phyloP scores from a whole-genome alignment of 2,113 vertebrate species.

The Propithecus coquereli region DNA sequence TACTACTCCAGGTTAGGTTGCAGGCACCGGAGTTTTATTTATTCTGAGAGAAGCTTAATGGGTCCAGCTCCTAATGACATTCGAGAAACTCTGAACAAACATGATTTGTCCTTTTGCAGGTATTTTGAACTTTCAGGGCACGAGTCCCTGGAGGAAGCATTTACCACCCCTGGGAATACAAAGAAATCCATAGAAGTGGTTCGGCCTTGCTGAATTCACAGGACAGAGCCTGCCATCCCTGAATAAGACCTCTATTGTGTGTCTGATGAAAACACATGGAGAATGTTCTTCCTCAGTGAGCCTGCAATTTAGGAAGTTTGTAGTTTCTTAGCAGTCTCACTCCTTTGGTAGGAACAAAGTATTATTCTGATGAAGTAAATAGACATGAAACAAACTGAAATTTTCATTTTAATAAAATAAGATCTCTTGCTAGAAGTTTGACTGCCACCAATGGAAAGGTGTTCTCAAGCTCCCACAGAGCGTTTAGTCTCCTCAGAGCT shows the following conservation, averaged over 20 bases:
- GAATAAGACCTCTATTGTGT: slow-evolving; percentile 28
- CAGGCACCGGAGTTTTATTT: background rate
- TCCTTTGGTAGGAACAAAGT: background rate
- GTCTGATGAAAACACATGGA: background rate
- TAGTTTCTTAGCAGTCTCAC: background rate
- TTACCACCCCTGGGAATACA: slow-evolving; percentile 38
- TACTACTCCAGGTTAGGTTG: background rate
- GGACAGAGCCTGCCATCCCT: background rate
- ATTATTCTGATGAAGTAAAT: background rate
- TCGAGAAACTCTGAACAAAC: background rate
- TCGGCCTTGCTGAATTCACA: background rate
- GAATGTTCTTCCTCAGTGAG: slow-evolving; percentile 17
- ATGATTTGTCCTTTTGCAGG: background rate
- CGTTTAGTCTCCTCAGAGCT: background rate
- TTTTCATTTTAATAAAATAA: slow-evolving; percentile 29
- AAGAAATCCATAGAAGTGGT: slow-evolving; percentile 40
- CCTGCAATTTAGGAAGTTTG: slow-evolving; percentile 22
- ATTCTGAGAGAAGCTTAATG: background rate
- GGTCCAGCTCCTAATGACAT: background rate
- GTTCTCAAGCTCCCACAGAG: background rate
- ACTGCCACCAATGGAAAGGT: background rate
- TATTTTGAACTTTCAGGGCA: slow-evolving; percentile 9
- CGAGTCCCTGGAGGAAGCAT: slow-evolving; percentile 11
- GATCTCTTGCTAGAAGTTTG: background rate
- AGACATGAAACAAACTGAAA: background rate